phyloP scores from a whole-genome alignment of 2,888 invertebrate species.

The Encarsia formosa region DNA sequence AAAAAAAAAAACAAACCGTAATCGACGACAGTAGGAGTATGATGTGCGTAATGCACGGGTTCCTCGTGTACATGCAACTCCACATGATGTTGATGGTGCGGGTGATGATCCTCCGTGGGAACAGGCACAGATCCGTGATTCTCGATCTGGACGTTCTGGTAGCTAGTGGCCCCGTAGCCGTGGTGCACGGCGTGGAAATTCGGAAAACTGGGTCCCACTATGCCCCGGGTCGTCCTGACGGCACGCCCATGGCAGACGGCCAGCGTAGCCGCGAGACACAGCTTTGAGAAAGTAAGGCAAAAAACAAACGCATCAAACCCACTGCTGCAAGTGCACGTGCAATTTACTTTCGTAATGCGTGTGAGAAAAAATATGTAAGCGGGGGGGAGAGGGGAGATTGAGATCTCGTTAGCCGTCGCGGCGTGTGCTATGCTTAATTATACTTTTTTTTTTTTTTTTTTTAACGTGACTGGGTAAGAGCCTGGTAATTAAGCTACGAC shows the following conservation, averaged over 20 bases:
- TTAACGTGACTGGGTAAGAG: not conserved
- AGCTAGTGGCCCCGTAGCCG: constrained; percentile 44
- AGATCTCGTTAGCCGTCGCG: constrained; percentile 11
- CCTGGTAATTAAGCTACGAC: no score
- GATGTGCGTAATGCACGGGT: not conserved
- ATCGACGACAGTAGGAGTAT: no score
- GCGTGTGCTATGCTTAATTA: not conserved
- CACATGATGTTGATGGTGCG: constrained; percentile 10
- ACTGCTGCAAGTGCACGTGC: no score
- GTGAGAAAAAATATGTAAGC: constrained; percentile 6
- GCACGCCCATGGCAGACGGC: constrained; percentile 32
- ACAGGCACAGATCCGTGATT: constrained; percentile 37
- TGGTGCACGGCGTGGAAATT: constrained; percentile 40
- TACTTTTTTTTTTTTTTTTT: constrained; percentile 5
- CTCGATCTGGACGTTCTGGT: constrained; percentile 42
- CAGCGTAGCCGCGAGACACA: constrained; percentile 30
- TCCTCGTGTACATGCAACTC: not conserved
- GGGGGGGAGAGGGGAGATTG: not conserved
- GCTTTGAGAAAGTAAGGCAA: constrained; percentile 29
- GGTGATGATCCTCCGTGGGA: constrained; percentile 25
- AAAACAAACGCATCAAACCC: no score
- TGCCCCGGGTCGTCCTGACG: constrained; percentile 34
- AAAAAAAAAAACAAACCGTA: not conserved
- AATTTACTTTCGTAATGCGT: constrained; percentile 10
- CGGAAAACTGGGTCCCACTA: constrained; percentile 24